phyloP scores from a whole-genome alignment of 2,797 vertebrate genomes.

The Macropodus opercularis region DNA sequence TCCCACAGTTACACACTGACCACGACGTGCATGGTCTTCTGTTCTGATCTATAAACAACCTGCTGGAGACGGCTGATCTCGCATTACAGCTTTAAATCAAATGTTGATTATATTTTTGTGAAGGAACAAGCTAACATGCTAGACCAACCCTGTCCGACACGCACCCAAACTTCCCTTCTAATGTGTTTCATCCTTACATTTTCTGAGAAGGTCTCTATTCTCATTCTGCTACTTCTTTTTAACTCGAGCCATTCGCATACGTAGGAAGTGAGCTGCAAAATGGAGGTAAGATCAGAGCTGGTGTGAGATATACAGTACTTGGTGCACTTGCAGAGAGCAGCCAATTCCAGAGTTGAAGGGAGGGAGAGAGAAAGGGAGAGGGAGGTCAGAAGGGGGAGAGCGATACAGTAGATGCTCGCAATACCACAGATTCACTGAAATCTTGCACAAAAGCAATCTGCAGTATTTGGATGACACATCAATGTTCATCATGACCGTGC shows the following conservation, averaged over 20 bases:
- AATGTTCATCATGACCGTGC: conserved; percentile 59
- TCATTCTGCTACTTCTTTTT: conserved; percentile 33
- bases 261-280: conserved; percentile 67
- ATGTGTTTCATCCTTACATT: conserved; percentile 15
- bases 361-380: conserved; percentile 20
- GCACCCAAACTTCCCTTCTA: conserved; percentile 43
- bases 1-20: conserved; percentile 44
- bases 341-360: conserved; percentile 36
- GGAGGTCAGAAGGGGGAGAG: conserved; percentile 50
- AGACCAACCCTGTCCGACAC: conserved; percentile 39
- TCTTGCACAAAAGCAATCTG: conserved; percentile 40
- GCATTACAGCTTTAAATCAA: conserved; percentile 42
- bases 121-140: conserved; percentile 60
- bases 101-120: conserved; percentile 46
- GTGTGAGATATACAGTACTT: conserved; percentile 78
- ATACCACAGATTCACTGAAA: conserved; percentile 71
- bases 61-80: conserved; percentile 43
- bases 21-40: conserved; percentile 10
- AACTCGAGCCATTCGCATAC: conserved; percentile 62
- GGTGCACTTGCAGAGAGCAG: conserved; percentile 72
- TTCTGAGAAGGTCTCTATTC: conserved; percentile 20
- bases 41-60: conserved; percentile 45
- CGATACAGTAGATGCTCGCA: conserved; percentile 76
- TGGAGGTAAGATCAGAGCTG: conserved; percentile 78
- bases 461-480: conserved; percentile 54